Percentiles rank a stretch among this genome's conserved stretches.
These are phyloP conservation scores for Falco cherrug DNA, from an alignment of 2,797 vertebrate species.

Conservation along the genomic window DNA sequence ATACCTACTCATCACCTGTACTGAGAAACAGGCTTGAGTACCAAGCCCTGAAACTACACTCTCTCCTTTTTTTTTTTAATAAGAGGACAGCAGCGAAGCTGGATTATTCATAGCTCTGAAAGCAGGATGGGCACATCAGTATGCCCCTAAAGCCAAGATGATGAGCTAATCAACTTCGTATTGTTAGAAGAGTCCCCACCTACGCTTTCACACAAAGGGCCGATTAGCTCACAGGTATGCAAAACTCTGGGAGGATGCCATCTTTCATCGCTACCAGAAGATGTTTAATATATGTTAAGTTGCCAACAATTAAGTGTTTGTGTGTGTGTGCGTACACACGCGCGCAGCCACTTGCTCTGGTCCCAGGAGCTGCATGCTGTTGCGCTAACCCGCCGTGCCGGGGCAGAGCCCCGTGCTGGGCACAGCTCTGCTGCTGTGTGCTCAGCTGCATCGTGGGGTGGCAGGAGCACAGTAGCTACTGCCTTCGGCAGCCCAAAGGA, in stretches of 20 bases:
- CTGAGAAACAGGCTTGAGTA: conserved; percentile 4
- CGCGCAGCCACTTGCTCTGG: background rate
- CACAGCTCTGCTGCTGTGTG: background rate
- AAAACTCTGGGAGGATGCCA: conserved; percentile 54
- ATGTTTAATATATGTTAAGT: background rate
- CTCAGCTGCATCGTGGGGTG: background rate
- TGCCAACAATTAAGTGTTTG: conserved; percentile 31
- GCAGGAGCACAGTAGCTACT: background rate
- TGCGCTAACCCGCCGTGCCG: accelerated
- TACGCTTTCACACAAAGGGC: conserved; percentile 59
- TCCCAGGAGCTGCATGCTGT: background rate
- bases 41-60: conserved; percentile 52
- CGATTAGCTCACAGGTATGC: conserved; percentile 30
- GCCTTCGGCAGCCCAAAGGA: background rate
- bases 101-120: conserved; percentile 57
- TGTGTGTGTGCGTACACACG: background rate
- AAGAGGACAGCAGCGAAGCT: conserved; percentile 10
- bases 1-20: background rate
- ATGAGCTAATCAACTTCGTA: conserved; percentile 49
- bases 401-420: background rate
- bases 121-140: conserved; percentile 55
- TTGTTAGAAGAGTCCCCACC: conserved; percentile 67
- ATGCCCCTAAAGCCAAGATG: conserved; percentile 60
- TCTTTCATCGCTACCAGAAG: conserved; percentile 26
- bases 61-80: conserved; percentile 7